Evolutionary conservation across 1,140 invertebrate species (phyloP).

Genomic region (Nymphalis io): DNA sequence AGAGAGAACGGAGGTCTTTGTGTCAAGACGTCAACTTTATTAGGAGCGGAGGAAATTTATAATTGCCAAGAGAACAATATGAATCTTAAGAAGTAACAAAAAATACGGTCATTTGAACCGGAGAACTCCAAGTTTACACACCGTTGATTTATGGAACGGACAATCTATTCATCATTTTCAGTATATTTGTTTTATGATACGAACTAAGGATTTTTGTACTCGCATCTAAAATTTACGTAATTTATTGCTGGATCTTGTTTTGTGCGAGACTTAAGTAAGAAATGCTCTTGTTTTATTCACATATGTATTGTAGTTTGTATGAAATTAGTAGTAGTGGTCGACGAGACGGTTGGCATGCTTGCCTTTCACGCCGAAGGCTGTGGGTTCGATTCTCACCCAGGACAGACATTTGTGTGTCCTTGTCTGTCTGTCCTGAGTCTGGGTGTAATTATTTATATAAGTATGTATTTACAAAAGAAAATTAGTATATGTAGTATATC

Average conservation of each 20-base stretch:
- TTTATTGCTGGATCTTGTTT: not conserved
- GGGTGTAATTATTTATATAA: too few species aligned
- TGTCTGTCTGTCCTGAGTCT: too few species aligned
- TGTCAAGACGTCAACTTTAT: conserved; percentile 40
- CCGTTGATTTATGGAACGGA: conserved; percentile 33
- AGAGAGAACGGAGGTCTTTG: conserved; percentile 24
- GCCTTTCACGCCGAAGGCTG: too few species aligned
- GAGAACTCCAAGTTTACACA: conserved; percentile 28
- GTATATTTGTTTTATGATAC: conserved; percentile 25
- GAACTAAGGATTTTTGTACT: not conserved
- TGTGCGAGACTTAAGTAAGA: not conserved
- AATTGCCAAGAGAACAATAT: conserved; percentile 40
- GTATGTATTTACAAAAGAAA: too few species aligned
- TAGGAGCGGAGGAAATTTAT: conserved; percentile 37
- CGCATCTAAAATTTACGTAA: not conserved
- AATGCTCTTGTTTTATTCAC: not conserved
- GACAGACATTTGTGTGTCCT: too few species aligned
- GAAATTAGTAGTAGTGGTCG: too few species aligned
- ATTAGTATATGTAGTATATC: too few species aligned
- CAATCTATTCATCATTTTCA: conserved; percentile 32
- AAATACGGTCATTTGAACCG: conserved; percentile 33
- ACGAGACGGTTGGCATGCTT: too few species aligned
- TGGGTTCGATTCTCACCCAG: too few species aligned
- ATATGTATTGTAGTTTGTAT: too few species aligned
- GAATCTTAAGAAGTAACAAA: conserved; percentile 32